These are phyloP conservation scores for Oncopeltus fasciatus DNA, from an alignment of 1,140 invertebrate species.

Conservation along the genomic window DNA sequence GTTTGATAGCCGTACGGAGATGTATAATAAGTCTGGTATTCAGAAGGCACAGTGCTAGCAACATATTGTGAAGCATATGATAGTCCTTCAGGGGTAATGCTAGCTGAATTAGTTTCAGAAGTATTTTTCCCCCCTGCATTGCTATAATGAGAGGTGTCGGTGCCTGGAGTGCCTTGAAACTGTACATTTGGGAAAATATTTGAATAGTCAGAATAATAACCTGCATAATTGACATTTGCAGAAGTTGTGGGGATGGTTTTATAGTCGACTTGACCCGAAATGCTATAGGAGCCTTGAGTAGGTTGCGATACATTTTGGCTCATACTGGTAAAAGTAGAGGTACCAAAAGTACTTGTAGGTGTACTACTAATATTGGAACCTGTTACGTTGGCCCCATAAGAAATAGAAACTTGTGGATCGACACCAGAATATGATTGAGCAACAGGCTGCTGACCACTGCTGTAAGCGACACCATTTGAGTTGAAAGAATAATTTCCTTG, in stretches of 20 bases:
- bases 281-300: too few species aligned
- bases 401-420: too few species aligned
- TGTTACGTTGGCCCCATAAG: too few species aligned
- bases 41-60: background rate
- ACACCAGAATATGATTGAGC: too few species aligned
- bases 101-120: background rate
- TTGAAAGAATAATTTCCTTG: background rate
- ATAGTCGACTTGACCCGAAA: too few species aligned
- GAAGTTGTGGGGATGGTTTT: too few species aligned
- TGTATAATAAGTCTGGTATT: background rate
- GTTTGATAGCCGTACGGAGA: background rate
- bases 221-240: background rate
- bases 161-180: slow-evolving; percentile 22
- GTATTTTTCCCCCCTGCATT: slow-evolving; percentile 19
- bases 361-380: too few species aligned
- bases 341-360: too few species aligned
- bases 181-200: slow-evolving; percentile 16
- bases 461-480: background rate
- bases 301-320: too few species aligned
- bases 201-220: slow-evolving; percentile 7
- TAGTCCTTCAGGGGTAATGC: background rate
- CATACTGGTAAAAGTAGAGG: too few species aligned
- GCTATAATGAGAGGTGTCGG: slow-evolving; percentile 23
- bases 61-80: background rate
- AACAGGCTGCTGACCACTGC: too few species aligned